Percentiles rank a stretch among this genome's conserved stretches.
Conservation (phyloP, 2,888 invertebrate species). For the Chorisops tibialis region DNA sequence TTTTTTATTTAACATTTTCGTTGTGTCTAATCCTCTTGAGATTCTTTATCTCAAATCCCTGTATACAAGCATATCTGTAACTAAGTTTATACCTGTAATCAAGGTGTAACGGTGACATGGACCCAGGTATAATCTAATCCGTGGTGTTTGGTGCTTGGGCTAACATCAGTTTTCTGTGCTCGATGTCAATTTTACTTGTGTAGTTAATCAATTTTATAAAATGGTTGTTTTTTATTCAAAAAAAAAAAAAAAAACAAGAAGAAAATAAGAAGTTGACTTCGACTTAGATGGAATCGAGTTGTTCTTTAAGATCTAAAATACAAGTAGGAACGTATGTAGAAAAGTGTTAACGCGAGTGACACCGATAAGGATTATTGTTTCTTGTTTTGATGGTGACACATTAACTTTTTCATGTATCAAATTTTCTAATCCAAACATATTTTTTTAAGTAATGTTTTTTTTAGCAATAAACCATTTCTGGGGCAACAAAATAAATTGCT, state of each 20-base stretch:
- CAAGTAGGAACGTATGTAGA: conserved; percentile 18
- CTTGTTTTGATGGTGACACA: neutral
- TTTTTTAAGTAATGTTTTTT: too few relatives aligned
- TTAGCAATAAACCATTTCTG: too few relatives aligned
- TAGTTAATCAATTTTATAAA: conserved; percentile 19
- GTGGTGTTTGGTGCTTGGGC: conserved; percentile 4
- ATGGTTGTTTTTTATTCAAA: too few relatives aligned
- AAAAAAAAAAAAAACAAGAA: too few relatives aligned
- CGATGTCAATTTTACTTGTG: conserved; percentile 10
- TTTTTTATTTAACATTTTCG: conserved; percentile 3
- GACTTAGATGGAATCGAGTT: conserved; percentile 13
- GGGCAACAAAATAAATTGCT: too few relatives aligned
- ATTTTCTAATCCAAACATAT: too few relatives aligned
- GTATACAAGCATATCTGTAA: neutral
- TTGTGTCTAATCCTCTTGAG: conserved; percentile 3
- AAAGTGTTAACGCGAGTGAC: conserved; percentile 18
- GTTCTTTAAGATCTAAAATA: conserved; percentile 8
- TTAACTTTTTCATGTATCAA: too few relatives aligned
- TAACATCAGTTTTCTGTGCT: conserved; percentile 19
- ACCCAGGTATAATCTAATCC: conserved; percentile 2
- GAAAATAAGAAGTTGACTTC: neutral
- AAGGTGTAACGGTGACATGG: conserved; percentile 21
- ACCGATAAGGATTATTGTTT: conserved; percentile 3
- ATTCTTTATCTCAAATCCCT: neutral
- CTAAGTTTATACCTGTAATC: neutral